Evolutionary conservation across 2,113 vertebrate genomes (phyloP).

Genomic region (Phaethon lepturus): DNA sequence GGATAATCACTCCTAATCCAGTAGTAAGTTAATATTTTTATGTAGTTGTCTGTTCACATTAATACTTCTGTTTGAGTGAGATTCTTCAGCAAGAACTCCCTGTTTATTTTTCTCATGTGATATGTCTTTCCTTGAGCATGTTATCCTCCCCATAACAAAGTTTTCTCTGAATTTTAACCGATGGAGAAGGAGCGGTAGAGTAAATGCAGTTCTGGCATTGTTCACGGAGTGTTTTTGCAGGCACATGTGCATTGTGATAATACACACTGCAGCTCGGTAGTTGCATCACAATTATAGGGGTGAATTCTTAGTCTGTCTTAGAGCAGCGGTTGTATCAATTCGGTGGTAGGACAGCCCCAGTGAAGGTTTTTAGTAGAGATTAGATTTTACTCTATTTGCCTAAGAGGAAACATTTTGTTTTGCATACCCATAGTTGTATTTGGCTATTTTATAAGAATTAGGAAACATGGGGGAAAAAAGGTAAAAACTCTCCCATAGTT

Average conservation of each 20-base stretch:
- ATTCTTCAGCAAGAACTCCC: background rate
- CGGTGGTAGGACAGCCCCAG: background rate
- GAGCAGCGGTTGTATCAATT: accelerated
- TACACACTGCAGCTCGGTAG: accelerated
- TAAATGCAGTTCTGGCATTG: accelerated
- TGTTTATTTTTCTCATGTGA: background rate
- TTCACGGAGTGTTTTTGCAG: background rate
- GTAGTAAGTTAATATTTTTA: background rate
- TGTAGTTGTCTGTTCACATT: background rate
- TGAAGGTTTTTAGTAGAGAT: background rate
- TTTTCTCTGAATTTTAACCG: background rate
- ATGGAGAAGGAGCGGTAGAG: background rate
- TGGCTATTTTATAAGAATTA: background rate
- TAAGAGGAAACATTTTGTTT: background rate
- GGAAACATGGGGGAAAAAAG: background rate
- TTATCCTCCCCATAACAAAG: background rate
- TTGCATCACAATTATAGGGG: background rate
- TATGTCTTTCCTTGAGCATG: accelerated
- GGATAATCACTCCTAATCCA: background rate
- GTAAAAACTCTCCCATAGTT: background rate
- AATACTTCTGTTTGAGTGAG: background rate
- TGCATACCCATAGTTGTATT: background rate
- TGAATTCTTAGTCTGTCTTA: background rate
- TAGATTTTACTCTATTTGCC: background rate
- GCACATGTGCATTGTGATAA: background rate